Evolutionary conservation across 2,113 vertebrate genomes (phyloP), one percentile per base, ranked within the genome.

Genomic region (Otis tarda): DNA sequence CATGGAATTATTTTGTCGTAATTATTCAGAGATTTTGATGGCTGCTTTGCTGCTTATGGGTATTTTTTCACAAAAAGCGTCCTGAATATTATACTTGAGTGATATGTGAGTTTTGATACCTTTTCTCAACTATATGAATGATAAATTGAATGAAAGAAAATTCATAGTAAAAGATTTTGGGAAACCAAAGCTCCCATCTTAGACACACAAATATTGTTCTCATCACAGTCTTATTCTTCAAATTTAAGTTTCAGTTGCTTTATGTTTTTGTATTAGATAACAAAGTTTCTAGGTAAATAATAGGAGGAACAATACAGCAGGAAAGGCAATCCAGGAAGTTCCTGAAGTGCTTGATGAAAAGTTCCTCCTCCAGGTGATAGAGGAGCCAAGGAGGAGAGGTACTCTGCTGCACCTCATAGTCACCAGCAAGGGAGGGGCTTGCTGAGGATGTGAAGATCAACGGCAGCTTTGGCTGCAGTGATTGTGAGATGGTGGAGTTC

Each of bases 21-120:
- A 90, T 91, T 94, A 80, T 63, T 52, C 63, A 56, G 80, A 74
- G 78, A 75, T 90, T 93, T 83, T 90, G 55, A 63, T 91, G 4
- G 55, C 47, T 92, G 41, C 33, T 68, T 92, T 56, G 33, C 52
- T 81, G 45, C 78, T 92, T 81, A 67, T 1, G 4, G 45, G 30
- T 65, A 39, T 70, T 89, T 82, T 80, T 75, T 22, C 39, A 67
- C 28, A 28, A 76, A 82, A 92, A 53, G 4, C 15, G 4, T 61
- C 35, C 30, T 69, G 39, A 59, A 37, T 75, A 20, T n/a, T 85
- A 14, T 59, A 24, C 5, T 64, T 67, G 13, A 87, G 19, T 50
- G 67, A 56, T 43, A 56, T 6, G 6, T 23, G 27, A 67, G 39
- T 50, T 90, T 83, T 77, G 47, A 55, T 93, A 47, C 33, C 30